These are phyloP conservation scores for Trematomus bernacchii DNA, from an alignment of 2,797 vertebrate species.

Conservation along the genomic window DNA sequence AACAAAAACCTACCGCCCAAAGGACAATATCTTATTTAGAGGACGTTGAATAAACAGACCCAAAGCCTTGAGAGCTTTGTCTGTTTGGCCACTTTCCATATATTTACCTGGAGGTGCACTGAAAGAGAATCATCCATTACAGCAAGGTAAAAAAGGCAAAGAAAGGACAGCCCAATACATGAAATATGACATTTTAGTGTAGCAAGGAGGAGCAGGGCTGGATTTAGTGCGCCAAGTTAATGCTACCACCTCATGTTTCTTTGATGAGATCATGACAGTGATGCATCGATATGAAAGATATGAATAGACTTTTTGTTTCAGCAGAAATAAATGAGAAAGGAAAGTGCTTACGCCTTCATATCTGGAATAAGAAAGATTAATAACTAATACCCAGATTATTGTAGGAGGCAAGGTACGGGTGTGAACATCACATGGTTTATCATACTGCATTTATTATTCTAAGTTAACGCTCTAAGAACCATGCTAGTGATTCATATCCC, in stretches of 20 bases:
- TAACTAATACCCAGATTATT: slow-evolving; percentile 62
- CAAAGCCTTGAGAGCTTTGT: slow-evolving; percentile 23
- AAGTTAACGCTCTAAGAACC: slow-evolving; percentile 50
- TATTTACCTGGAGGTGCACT: slow-evolving; percentile 30
- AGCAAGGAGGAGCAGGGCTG: slow-evolving; percentile 56
- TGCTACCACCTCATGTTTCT: slow-evolving; percentile 80
- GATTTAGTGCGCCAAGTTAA: slow-evolving; percentile 79
- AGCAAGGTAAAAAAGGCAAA: slow-evolving; percentile 40
- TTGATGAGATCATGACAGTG: slow-evolving; percentile 81
- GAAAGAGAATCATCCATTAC: slow-evolving; percentile 56
- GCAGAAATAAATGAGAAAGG: slow-evolving; percentile 41
- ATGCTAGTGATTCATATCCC: slow-evolving; percentile 56
- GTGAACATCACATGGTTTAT: slow-evolving; percentile 61
- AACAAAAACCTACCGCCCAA: background rate
- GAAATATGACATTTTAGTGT: slow-evolving; percentile 73
- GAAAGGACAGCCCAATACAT: slow-evolving; percentile 61
- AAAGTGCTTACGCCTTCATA: slow-evolving; percentile 59
- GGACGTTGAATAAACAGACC: slow-evolving; percentile 1
- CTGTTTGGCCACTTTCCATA: slow-evolving; percentile 44
- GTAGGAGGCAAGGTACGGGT: slow-evolving; percentile 38
- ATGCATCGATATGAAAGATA: slow-evolving; percentile 73
- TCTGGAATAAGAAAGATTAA: slow-evolving; percentile 57
- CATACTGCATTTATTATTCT: slow-evolving; percentile 58
- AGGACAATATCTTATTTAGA: slow-evolving; percentile 13
- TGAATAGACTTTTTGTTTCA: slow-evolving; percentile 76